Base-by-base conservation (phyloP, 1,140 invertebrate genomes). In the Drosophila novamexicana region DNA sequence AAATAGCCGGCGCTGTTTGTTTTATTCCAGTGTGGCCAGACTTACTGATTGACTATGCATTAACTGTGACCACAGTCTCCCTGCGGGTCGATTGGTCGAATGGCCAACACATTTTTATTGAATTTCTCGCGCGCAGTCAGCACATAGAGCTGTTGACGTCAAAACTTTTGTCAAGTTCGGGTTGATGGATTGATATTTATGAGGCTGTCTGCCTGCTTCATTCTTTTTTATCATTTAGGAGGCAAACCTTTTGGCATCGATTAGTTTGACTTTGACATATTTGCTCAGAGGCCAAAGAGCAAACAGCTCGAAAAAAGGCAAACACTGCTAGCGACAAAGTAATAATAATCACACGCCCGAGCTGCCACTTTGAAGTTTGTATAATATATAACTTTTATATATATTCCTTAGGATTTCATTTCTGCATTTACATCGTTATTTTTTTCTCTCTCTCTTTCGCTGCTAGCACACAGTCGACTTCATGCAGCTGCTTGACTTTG, bases 151-250 rank as follows among this genome's bases (percentile, higher is more conserved):
- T 56, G 56, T 53, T 67, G 70, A 58, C 52, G 56, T 53, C 67
- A 45, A 53, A 57, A 75, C 47, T 70, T 70, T 54, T 49, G 44
- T 63, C 10, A 49, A 52, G 32, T 40, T 50, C 39, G 6, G 18
- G n/a, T 64, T 75, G 73, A 75, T 75, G 47, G 67, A 75, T 75
- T 71, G 73, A 54, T 75, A 71, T 71, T 75, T 65, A 71, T 75
- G 59, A 37, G 52, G 47, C 37, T 47, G 54, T 62, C 36, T 42
- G 69, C 10, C 22, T 47, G 29, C 10, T 9, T 10, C 7, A 6
- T 7, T 37, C 7, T 52, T 52, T 57, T 50, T 47, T 40, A 39
- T 66, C 54, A 39, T 14, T 59, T 59, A 5, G 34, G 62, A 54
- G 53, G 32, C 56, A 67, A 73, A 61, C 63, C 71, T 74, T 74